Conservation (phyloP, 2,888 invertebrate species). For the Eretmocerus hayati region DNA sequence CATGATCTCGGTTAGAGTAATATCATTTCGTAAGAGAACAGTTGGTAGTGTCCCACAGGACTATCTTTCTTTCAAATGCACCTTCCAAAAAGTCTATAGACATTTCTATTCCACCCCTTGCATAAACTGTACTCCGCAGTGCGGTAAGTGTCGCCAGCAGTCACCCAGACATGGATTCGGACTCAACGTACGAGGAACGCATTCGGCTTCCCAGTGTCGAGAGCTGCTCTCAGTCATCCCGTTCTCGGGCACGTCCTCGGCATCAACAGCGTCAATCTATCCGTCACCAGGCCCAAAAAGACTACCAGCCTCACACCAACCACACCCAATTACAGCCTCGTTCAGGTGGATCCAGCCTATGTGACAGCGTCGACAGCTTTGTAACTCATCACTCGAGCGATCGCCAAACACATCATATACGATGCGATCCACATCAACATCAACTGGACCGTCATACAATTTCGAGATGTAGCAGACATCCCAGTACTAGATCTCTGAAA, state of each 20-base stretch:
- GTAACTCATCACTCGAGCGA: constrained; percentile 20
- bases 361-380: constrained; percentile 35
- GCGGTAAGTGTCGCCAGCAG: constrained; percentile 20
- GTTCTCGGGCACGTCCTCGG: background rate
- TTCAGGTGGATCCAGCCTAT: constrained; percentile 21
- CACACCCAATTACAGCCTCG: background rate
- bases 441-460: constrained; percentile 7
- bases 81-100: too few species aligned
- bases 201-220: constrained; percentile 25
- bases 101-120: too few species aligned
- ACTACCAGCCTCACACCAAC: background rate
- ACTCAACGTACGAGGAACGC: constrained; percentile 35
- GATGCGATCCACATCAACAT: constrained; percentile 9
- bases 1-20: too few species aligned
- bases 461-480: constrained; percentile 24
- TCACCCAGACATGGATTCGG: constrained; percentile 33
- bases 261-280: background rate
- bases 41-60: too few species aligned
- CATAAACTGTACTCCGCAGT: too few species aligned
- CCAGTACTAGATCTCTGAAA: constrained; percentile 38
- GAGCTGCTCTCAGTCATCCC: too few species aligned
- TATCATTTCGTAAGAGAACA: too few species aligned
- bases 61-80: too few species aligned
- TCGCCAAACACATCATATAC: constrained; percentile 7
- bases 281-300: background rate